These are phyloP conservation scores for Leptonema lineaticorne DNA, from an alignment of 1,140 invertebrate genomes.

Conservation along the genomic window DNA sequence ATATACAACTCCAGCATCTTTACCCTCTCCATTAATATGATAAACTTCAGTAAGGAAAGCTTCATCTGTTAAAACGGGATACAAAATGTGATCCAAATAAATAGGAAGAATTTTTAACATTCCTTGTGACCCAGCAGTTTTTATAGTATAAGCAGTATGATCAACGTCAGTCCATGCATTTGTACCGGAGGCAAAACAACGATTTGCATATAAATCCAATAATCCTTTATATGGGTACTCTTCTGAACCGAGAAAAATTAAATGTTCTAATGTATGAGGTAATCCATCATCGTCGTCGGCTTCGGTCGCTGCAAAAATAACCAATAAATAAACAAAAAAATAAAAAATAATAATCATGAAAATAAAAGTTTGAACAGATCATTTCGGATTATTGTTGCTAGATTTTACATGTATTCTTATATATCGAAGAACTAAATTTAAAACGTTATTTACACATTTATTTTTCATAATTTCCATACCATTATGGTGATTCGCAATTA, in stretches of 20 bases:
- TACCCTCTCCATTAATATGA: constrained; percentile 83
- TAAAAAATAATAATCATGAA: too few species aligned
- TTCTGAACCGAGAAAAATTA: constrained; percentile 89
- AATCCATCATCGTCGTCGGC: constrained; percentile 89
- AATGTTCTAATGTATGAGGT: constrained; percentile 90
- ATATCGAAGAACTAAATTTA: too few species aligned
- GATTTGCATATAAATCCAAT: constrained; percentile 83
- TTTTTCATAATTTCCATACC: too few species aligned
- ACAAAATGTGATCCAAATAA: constrained; percentile 87
- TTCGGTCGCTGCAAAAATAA: constrained; percentile 73
- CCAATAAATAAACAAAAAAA: too few species aligned
- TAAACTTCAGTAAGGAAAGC: constrained; percentile 89
- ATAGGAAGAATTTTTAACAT: constrained; percentile 87
- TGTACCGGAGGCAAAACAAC: constrained; percentile 86
- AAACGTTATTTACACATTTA: too few species aligned
- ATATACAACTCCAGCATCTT: constrained; percentile 90
- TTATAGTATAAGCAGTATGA: constrained; percentile 87
- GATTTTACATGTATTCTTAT: too few species aligned
- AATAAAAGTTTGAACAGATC: too few species aligned
- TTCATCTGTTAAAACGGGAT: constrained; percentile 77
- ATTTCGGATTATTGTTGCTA: too few species aligned
- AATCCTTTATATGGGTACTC: constrained; percentile 89
- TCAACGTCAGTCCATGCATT: constrained; percentile 86
- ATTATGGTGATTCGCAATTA: too few species aligned
- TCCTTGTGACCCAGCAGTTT: constrained; percentile 82